These are phyloP conservation scores for Phalacrocorax pelagicus DNA, from an alignment of 2,113 vertebrate genomes.

Conservation along the genomic window DNA sequence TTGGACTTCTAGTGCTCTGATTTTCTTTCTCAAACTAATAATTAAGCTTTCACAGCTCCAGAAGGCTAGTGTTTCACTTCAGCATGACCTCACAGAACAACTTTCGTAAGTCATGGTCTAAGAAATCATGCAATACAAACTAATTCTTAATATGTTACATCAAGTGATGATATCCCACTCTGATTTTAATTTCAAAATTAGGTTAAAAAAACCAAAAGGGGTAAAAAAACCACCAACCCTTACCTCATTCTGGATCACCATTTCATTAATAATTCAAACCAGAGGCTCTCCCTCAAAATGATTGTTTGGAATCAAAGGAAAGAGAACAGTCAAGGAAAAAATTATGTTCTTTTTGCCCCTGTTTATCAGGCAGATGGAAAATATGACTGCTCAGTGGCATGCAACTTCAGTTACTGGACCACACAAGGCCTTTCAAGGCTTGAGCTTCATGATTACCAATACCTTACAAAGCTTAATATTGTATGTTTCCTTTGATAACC, in stretches of 20 bases:
- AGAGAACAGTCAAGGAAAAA: not conserved
- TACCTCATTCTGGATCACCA: not conserved
- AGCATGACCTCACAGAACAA: not conserved
- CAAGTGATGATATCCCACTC: not conserved
- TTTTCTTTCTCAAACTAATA: slow-evolving; percentile 44
- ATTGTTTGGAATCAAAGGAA: slow-evolving; percentile 1
- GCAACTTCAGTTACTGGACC: not conserved
- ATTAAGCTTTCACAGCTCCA: slow-evolving; percentile 34
- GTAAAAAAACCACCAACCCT: not conserved
- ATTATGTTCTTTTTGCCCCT: not conserved
- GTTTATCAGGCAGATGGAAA: slow-evolving; percentile 8
- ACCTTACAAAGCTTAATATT: slow-evolving; percentile 27
- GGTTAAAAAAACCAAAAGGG: not conserved
- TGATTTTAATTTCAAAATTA: slow-evolving; percentile 16
- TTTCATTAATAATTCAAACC: not conserved
- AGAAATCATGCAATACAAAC: not conserved
- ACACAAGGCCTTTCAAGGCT: not conserved
- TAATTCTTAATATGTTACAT: not conserved
- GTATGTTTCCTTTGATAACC: slow-evolving; percentile 38
- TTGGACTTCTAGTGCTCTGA: slow-evolving; percentile 9
- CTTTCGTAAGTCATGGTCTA: slow-evolving; percentile 17
- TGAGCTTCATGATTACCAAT: not conserved
- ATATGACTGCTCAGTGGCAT: not conserved
- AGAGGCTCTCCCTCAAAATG: not conserved
- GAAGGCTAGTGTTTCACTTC: not conserved